Conservation (phyloP, 2,888 invertebrate genomes). For the Torymus tubicola region DNA sequence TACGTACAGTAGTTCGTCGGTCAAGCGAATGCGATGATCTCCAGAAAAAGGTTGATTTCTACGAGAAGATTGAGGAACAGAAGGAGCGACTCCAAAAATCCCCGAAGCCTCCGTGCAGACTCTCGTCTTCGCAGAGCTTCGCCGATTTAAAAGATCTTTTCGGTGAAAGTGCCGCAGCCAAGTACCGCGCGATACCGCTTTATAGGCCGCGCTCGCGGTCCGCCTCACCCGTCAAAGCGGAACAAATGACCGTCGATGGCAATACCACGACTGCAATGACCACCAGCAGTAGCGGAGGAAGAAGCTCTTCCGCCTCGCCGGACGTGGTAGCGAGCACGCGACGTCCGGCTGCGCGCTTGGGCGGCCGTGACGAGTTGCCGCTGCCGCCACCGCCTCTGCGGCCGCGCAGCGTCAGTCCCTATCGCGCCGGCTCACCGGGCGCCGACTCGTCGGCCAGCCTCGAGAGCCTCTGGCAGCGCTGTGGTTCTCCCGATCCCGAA, state of each 20-base stretch:
- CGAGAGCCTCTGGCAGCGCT: constrained; percentile 84
- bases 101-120: constrained; percentile 59
- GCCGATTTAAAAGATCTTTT: constrained; percentile 89
- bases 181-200: constrained; percentile 79
- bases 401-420: constrained; percentile 74
- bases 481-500: constrained; percentile 85
- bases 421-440: constrained; percentile 66
- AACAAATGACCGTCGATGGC: constrained; percentile 56
- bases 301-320: constrained; percentile 68
- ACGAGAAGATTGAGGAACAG: constrained; percentile 83
- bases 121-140: constrained; percentile 82
- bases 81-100: constrained; percentile 68
- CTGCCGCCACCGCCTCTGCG: constrained; percentile 61
- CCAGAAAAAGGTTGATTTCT: constrained; percentile 87
- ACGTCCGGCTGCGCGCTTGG: constrained; percentile 67
- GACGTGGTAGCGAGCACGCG: constrained; percentile 63
- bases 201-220: constrained; percentile 61
- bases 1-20: constrained; percentile 82
- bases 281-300: constrained; percentile 53
- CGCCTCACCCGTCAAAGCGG: constrained; percentile 59
- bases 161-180: constrained; percentile 83
- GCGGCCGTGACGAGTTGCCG: constrained; percentile 74
- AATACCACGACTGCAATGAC: not conserved
- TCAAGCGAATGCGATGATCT: constrained; percentile 81
- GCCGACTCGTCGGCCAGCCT: constrained; percentile 79